These are phyloP conservation scores for Neolamprologus fasciatus DNA, from an alignment of 2,113 vertebrate species.

Conservation along the genomic window DNA sequence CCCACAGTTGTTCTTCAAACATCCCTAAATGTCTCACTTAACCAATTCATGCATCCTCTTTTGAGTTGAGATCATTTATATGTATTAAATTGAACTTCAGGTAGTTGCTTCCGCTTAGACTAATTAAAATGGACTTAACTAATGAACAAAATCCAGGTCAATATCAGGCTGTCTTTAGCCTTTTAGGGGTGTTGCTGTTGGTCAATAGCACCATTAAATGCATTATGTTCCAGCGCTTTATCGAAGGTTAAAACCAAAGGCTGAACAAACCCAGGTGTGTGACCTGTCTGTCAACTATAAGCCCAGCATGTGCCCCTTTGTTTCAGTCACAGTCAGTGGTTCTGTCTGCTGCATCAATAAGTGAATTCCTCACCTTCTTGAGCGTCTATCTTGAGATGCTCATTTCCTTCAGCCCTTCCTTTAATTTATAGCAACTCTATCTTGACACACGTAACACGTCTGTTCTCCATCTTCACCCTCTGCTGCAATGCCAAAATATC, in stretches of 20 bases:
- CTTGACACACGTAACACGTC: neutral
- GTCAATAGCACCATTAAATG: neutral
- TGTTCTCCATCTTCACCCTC: neutral
- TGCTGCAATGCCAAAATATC: neutral
- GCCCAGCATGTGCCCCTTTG: neutral
- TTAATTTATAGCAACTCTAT: neutral
- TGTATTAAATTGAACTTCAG: neutral
- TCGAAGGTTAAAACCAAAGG: neutral
- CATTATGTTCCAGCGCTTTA: neutral
- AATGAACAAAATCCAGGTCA: neutral
- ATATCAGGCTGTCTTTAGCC: neutral
- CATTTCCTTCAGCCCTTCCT: neutral
- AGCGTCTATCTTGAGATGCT: neutral
- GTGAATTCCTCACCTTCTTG: neutral
- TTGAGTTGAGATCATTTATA: neutral
- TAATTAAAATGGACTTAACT: neutral
- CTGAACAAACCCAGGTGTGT: neutral
- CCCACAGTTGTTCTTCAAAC: neutral
- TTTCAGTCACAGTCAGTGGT: neutral
- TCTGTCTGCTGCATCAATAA: neutral
- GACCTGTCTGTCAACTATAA: neutral
- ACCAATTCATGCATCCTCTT: neutral
- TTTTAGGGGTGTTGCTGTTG: neutral
- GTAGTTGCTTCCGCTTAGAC: neutral
- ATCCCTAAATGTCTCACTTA: neutral